Evolutionary conservation across 2,888 invertebrate genomes (phyloP).

Genomic region (Bunonema sp.): DNA sequence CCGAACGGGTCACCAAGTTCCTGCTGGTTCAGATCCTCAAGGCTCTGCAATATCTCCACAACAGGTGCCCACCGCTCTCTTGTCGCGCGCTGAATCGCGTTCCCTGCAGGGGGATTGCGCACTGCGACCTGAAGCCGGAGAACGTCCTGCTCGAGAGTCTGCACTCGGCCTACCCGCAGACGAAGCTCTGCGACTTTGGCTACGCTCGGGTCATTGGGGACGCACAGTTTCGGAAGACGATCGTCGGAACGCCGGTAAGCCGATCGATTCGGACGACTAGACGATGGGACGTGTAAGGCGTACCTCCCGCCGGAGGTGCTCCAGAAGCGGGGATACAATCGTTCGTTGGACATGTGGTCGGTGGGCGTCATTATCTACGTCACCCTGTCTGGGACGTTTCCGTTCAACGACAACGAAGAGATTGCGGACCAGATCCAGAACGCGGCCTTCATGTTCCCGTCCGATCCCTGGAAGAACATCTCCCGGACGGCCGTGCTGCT

Average conservation of each 20-base stretch:
- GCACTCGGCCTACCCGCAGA: constrained; percentile 38
- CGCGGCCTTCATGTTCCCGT: constrained; percentile 98
- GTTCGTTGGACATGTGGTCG: constrained; percentile 98
- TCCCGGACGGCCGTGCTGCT: constrained; percentile 83
- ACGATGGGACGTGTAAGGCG: no score
- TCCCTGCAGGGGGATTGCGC: constrained; percentile 86
- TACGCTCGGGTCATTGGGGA: constrained; percentile 42
- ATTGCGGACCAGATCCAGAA: constrained; percentile 98
- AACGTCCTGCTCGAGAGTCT: constrained; percentile 42
- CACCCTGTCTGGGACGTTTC: constrained; percentile 84
- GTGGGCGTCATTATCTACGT: constrained; percentile 97
- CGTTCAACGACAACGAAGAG: constrained; percentile 78
- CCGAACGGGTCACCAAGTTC: constrained; percentile 60
- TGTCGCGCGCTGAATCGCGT: constrained; percentile 54
- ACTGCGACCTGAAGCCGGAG: constrained; percentile 43
- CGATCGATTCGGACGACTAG: no score
- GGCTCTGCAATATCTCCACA: constrained; percentile 85
- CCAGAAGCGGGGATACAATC: constrained; percentile 91
- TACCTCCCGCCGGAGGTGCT: constrained; percentile 80
- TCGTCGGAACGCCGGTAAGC: constrained; percentile 41
- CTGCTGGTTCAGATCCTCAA: constrained; percentile 63
- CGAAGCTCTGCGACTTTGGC: constrained; percentile 44
- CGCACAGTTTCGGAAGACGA: constrained; percentile 39
- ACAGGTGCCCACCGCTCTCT: constrained; percentile 52
- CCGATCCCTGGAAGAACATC: constrained; percentile 91